Percentiles rank a stretch among this genome's conserved stretches.
phyloP scores from a whole-genome alignment of 2,113 vertebrate genomes.

The Dipodomys merriami region DNA sequence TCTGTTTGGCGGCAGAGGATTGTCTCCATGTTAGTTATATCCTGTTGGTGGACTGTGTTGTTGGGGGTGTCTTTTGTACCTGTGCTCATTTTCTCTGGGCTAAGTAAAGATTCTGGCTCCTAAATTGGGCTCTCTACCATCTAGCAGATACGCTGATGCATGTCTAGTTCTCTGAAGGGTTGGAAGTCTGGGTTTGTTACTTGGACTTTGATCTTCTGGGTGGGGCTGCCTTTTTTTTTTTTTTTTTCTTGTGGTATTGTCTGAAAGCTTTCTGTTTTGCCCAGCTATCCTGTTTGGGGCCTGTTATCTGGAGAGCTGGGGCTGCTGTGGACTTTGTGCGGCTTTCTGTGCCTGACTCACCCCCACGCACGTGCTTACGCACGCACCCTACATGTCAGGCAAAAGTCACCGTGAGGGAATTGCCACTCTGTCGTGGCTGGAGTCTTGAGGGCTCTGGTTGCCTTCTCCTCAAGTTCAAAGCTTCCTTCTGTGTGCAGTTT shows the following conservation, averaged over 20 bases:
- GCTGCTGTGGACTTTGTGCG: not conserved
- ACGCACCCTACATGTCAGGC: not conserved
- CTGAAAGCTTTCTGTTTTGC: not conserved
- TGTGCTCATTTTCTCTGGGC: too few species aligned
- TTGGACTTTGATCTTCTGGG: not conserved
- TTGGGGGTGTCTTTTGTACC: not conserved
- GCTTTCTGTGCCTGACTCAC: not conserved
- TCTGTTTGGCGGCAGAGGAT: not conserved
- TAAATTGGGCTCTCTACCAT: not conserved
- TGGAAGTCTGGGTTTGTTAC: not conserved
- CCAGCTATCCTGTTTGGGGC: not conserved
- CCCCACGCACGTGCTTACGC: too few species aligned
- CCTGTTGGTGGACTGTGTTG: not conserved
- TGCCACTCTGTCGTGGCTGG: not conserved
- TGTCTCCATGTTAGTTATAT: not conserved
- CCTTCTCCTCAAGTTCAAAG: not conserved
- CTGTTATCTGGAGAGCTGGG: not conserved
- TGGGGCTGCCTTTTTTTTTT: not conserved
- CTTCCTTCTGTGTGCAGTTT: not conserved
- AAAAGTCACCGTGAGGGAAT: not conserved
- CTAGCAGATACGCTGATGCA: too few species aligned
- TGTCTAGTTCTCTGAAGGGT: not conserved
- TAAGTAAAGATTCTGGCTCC: not conserved
- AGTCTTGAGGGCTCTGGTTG: not conserved
- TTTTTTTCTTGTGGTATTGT: not conserved